phyloP scores from a whole-genome alignment of 2,113 vertebrate genomes.

The Macroglossus sobrinus region DNA sequence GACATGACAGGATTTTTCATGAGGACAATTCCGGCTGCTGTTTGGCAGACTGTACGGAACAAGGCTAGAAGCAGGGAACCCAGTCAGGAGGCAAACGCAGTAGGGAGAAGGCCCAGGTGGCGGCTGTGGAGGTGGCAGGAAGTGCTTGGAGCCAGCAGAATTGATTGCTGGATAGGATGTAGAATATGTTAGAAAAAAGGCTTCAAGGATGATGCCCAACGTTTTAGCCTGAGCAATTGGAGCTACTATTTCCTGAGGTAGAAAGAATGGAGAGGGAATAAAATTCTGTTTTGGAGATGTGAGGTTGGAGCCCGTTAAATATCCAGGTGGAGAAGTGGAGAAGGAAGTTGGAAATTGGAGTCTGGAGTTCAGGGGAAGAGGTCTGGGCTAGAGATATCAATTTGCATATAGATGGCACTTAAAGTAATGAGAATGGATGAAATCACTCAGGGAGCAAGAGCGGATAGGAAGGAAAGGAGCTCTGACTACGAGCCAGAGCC shows the following conservation, averaged over 20 bases:
- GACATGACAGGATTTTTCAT: neutral
- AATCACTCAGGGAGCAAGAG: neutral
- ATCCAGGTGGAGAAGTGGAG: neutral
- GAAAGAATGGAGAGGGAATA: neutral
- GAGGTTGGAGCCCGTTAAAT: neutral
- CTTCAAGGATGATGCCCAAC: neutral
- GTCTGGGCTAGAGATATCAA: neutral
- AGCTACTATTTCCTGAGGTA: neutral
- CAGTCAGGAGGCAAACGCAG: neutral
- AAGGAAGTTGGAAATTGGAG: neutral
- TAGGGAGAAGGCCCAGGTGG: neutral
- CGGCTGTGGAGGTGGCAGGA: neutral
- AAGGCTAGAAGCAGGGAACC: neutral
- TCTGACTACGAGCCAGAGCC: neutral
- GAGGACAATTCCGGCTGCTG: neutral
- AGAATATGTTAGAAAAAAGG: neutral
- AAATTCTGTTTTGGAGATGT: neutral
- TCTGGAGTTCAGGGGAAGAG: neutral
- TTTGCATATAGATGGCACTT: conserved; percentile 11
- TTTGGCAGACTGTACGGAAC: neutral
- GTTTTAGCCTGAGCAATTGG: neutral
- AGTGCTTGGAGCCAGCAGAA: neutral
- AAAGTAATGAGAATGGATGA: neutral
- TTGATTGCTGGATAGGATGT: neutral
- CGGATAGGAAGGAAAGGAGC: neutral